Base-by-base conservation (phyloP, 2,888 invertebrate genomes). In the Gordius sp. region DNA sequence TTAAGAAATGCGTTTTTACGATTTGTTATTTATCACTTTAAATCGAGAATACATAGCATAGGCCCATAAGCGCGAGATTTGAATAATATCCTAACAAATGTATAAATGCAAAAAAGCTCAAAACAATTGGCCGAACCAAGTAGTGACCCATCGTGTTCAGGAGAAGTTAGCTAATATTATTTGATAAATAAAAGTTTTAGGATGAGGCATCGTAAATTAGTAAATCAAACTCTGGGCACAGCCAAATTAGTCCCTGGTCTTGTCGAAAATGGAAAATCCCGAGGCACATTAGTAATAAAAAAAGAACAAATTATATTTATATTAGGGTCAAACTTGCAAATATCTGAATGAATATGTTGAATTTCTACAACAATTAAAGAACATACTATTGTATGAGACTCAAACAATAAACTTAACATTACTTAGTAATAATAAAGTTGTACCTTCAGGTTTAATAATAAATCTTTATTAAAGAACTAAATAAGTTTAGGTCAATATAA, bases 261-360 rank as follows among this genome's bases (percentile, higher is more conserved):
- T 18, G 47, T 47, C 4, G 47, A 47, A n/a, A 47, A 47, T 47
- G 47, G 47, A 4, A 47, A 47, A 20, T n/a, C 23, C 4, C 8
- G 47, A 47, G 47, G 47, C 8, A n/a, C 47, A 47, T n/a, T 47
- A 20, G 47, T 47, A 47, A 47, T n/a, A 47, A n/a, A n/a, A 8
- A 47, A 47, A 4, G 8, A 13, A 33, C 8, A 33, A 33, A n/a
- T n/a, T n/a, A 13, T 33, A 33, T 33, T 47, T n/a, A 47, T 47
- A 47, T n/a, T 47, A 47, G 47, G 47, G 16, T 18, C 8, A 47
- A 20, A n/a, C 47, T 18, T n/a, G 16, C 13, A 47, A 47, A 47
- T 47, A 47, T 47, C 20, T 47, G 20, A 47, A 8, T n/a, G 47
- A 47, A n/a, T 47, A 47, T 47, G 8, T 47, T 18, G 23, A 47